Conservation (phyloP, 2,113 vertebrate species). For the Psilopogon haemacephalus region DNA sequence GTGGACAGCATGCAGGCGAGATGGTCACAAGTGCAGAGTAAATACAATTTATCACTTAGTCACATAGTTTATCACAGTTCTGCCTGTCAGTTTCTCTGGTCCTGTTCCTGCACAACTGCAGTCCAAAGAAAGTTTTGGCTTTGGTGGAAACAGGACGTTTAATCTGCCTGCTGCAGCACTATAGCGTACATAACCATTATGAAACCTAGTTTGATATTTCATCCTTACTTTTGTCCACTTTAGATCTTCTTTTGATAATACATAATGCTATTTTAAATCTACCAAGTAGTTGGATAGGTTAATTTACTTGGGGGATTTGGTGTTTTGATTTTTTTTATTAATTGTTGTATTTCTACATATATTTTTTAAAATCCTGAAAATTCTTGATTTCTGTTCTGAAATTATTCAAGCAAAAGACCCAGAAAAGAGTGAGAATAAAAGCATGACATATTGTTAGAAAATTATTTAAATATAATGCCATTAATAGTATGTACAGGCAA, state of each 20-base stretch:
- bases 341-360: background rate
- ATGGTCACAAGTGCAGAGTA: background rate
- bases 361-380: background rate
- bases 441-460: background rate
- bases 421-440: background rate
- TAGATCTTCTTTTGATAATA: background rate
- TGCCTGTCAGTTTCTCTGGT: background rate
- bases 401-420: background rate
- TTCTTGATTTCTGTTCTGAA: background rate
- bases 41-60: background rate
- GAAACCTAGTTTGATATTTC: background rate
- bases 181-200: background rate
- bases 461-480: background rate
- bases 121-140: background rate
- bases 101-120: background rate
- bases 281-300: accelerated
- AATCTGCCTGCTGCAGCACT: background rate
- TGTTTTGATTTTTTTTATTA: no score
- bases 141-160: background rate
- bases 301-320: background rate
- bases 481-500: background rate
- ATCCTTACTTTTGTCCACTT: background rate
- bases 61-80: background rate
- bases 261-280: background rate
- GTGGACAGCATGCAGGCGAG: background rate